phyloP scores from a whole-genome alignment of 53 echinoderm and acorn worm genomes.

The Paracentrotus lividus region DNA sequence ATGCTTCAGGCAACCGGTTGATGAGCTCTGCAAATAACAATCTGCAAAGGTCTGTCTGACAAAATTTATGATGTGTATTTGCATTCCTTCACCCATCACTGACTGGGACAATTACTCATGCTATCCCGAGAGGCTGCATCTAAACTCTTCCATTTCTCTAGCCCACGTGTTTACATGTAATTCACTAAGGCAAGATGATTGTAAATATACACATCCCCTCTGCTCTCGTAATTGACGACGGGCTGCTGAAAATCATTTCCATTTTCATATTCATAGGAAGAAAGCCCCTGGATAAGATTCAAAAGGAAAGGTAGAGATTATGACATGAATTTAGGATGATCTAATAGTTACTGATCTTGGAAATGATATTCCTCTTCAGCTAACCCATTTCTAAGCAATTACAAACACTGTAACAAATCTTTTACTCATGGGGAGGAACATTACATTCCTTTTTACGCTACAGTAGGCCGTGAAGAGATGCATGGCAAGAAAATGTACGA shows the following conservation, averaged over 20 bases:
- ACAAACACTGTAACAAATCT: too few relatives aligned
- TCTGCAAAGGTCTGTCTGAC: constrained; percentile 11
- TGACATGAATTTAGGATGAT: too few relatives aligned
- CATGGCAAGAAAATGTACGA: too few relatives aligned
- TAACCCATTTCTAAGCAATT: too few relatives aligned
- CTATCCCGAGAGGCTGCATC: background rate
- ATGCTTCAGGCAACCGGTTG: background rate
- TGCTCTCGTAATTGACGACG: background rate
- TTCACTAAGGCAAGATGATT: background rate
- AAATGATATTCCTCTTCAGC: too few relatives aligned
- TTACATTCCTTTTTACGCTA: too few relatives aligned
- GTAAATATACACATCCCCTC: background rate
- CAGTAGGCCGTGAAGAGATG: too few relatives aligned
- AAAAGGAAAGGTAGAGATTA: background rate
- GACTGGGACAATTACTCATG: constrained; percentile 11
- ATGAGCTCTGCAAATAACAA: constrained; percentile 3
- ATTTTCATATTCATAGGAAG: constrained; percentile 13
- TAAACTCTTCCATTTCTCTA: background rate
- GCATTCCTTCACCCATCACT: constrained; percentile 21
- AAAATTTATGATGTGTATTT: constrained; percentile 35
- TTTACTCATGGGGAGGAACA: too few relatives aligned
- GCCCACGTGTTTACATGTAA: constrained; percentile 5
- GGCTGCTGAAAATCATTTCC: background rate
- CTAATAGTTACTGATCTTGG: too few relatives aligned
- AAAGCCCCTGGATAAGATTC: background rate